Evolutionary conservation across 2,888 invertebrate genomes (phyloP), one percentile per base, ranked within the genome.

Genomic region (Desoria tigrina): DNA sequence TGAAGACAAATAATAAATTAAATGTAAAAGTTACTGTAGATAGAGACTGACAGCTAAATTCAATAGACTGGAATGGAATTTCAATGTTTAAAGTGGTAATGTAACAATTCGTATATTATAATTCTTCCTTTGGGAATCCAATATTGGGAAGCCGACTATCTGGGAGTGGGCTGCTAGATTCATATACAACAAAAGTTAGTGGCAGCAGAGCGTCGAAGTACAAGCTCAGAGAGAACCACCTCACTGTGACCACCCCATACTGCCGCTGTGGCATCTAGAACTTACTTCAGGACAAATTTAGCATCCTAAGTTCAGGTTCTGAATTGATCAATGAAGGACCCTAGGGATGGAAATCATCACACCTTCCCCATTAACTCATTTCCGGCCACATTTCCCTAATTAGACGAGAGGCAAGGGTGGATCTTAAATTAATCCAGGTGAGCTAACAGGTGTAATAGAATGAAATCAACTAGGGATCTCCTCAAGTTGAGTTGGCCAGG

Each of bases 361-460:
- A 51, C 51, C 51, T 51, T 24, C 11, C 14, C 51, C 26, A 51
- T 51, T 51, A 51, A 9, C 23, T 14, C 51, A 24, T 51, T 51
- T 51, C 51, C 51, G 51, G 51, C 26, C 26, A 26, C 24, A 51
- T 9, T 51, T 51, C 24, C 7, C 24, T 21, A 51, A 51, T 51
- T 51, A 51, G 7, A 7, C 4, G 7, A 26, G 51, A 51, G 37
- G 26, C 26, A 61, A 37, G 53, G 61, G 61, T 61, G 53, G 61
- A 45, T 61, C 51, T 23, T 61, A 53, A 61, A 53, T 51, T 54
- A 42, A 42, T 45, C 60, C 59, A 65, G 64, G 59, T 65, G 60
- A 65, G 60, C 55, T 59, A 60, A 65, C 64, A 65, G 64, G 64
- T 65, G 64, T 65, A 65, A 55, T 21, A 51, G 23, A 16, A 45